Base-by-base conservation (phyloP, 2,888 invertebrate species). In the Sesia bembeciformis region DNA sequence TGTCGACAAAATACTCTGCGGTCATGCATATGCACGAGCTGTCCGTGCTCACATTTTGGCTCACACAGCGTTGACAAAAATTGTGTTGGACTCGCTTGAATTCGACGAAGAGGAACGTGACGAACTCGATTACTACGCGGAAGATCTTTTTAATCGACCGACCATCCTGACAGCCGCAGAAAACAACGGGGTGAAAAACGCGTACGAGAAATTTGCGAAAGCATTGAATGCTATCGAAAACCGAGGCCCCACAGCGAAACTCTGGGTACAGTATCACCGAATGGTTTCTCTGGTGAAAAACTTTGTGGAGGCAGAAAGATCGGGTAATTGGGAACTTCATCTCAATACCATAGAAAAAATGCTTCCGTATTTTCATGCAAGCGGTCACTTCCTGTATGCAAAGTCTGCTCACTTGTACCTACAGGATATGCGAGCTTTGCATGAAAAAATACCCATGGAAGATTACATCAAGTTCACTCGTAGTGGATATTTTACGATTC, bases 1-100 rank as follows among this genome's bases (percentile, higher is more conserved):
- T n/a, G n/a, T n/a, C n/a, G n/a, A n/a, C n/a, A n/a, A n/a, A n/a
- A n/a, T n/a, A n/a, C n/a, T n/a, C n/a, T n/a, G n/a, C n/a, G n/a
- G n/a, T n/a, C n/a, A n/a, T n/a, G n/a, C n/a, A n/a, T n/a, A n/a
- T n/a, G n/a, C n/a, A n/a, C n/a, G n/a, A n/a, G n/a, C n/a, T n/a
- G n/a, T n/a, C n/a, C n/a, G n/a, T n/a, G n/a, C n/a, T n/a, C n/a
- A n/a, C n/a, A n/a, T n/a, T n/a, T n/a, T n/a, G n/a, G n/a, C n/a
- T n/a, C n/a, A n/a, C n/a, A 40, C 41, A 53, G 40, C 53, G 39
- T 5, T 53, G 39, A 46, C 53, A 46, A 53, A 53, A 53, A 53
- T 53, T 40, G 38, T 53, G 23, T 23, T 53, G 53, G 53, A 53
- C 46, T 49, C 53, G 41, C 40, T 53, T 8, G 53, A 53, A 53